These are phyloP conservation scores for Synergus itoensis DNA, from an alignment of 2,888 invertebrate species.

Conservation along the genomic window DNA sequence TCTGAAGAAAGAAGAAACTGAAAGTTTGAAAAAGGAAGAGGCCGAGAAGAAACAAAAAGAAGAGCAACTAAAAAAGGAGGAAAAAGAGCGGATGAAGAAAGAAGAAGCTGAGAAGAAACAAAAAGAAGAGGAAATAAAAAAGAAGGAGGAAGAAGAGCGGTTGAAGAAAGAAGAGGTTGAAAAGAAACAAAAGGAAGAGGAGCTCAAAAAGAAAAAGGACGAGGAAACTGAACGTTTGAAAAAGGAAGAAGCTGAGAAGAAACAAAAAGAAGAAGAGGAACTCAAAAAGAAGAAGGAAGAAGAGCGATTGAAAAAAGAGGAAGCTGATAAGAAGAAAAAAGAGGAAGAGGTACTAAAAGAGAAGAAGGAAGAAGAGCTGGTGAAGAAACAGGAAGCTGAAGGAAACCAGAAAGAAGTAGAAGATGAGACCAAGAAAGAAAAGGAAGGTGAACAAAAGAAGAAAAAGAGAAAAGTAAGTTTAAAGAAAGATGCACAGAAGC, in stretches of 20 bases:
- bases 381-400: constrained; percentile 59
- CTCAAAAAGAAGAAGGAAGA: constrained; percentile 37
- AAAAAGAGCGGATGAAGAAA: not conserved
- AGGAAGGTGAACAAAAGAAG: constrained; percentile 48
- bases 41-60: constrained; percentile 50
- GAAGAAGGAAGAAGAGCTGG: constrained; percentile 53
- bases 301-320: constrained; percentile 52
- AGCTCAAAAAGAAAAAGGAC: constrained; percentile 10
- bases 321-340: constrained; percentile 54
- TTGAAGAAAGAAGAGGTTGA: constrained; percentile 10
- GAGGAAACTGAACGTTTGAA: constrained; percentile 49
- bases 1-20: constrained; percentile 44
- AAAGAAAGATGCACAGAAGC: constrained; percentile 6
- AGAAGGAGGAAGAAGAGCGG: constrained; percentile 22
- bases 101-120: constrained; percentile 52
- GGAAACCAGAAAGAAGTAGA: constrained; percentile 62
- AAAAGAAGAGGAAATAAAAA: constrained; percentile 46
- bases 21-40: too few relatives aligned
- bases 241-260: constrained; percentile 55
- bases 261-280: constrained; percentile 54
- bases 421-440: constrained; percentile 34
- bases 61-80: constrained; percentile 46
- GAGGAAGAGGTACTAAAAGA: constrained; percentile 51
- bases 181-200: constrained; percentile 38
- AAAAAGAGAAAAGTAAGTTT: constrained; percentile 11